Conservation (phyloP, 1,140 invertebrate species). For the Hetaerina americana region DNA sequence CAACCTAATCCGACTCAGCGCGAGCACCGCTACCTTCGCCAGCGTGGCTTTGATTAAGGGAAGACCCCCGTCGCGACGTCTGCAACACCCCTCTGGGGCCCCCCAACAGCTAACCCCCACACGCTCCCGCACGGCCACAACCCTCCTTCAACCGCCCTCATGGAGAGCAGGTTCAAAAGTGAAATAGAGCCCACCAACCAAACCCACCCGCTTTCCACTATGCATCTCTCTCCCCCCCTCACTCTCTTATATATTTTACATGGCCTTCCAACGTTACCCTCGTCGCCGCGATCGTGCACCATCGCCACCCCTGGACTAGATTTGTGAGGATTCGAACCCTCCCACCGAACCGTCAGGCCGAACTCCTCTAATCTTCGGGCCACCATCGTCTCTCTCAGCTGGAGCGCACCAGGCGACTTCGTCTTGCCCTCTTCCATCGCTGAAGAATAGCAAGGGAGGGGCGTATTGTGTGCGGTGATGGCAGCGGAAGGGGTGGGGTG, state of each 20-base stretch:
- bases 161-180: too few species aligned
- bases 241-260: not conserved
- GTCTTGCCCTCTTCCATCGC: too few species aligned
- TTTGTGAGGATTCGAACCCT: not conserved
- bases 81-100: not conserved
- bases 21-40: not conserved
- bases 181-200: too few species aligned
- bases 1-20: too few species aligned
- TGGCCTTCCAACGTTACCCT: not conserved
- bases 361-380: not conserved
- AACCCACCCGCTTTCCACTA: too few species aligned
- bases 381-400: too few species aligned
- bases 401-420: not conserved
- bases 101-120: not conserved
- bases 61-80: not conserved
- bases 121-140: not conserved
- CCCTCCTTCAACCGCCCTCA: too few species aligned
- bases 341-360: not conserved
- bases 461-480: too few species aligned
- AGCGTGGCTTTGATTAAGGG: not conserved
- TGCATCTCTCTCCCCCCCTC: too few species aligned
- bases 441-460: too few species aligned
- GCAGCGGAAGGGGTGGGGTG: too few species aligned
- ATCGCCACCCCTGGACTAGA: not conserved
- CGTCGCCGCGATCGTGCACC: not conserved